phyloP scores from a whole-genome alignment of 2,113 vertebrate genomes.

The Rafetus swinhoei region DNA sequence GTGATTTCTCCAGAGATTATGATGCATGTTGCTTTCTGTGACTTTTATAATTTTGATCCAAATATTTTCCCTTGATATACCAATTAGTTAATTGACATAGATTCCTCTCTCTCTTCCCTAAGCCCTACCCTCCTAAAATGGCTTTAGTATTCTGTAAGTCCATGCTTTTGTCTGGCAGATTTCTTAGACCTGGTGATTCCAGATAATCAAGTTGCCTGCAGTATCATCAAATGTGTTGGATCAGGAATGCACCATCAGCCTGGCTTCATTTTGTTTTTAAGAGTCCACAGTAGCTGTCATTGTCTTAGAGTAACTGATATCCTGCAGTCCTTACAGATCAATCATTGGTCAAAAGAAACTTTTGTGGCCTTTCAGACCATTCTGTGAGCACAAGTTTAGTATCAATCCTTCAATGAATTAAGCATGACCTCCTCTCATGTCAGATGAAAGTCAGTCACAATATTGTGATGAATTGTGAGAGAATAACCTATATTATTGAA shows the following conservation, averaged over 20 bases:
- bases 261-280: background rate
- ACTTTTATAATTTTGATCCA: background rate
- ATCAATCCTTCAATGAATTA: background rate
- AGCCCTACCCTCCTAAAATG: background rate
- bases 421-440: fast-evolving
- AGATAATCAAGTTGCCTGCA: background rate
- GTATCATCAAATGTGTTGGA: background rate
- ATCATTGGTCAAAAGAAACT: background rate
- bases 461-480: background rate
- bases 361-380: background rate
- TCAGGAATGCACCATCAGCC: background rate
- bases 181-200: background rate
- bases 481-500: fast-evolving
- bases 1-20: background rate
- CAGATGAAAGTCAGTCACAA: background rate
- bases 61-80: background rate
- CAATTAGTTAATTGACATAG: background rate
- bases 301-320: fast-evolving
- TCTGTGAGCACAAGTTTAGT: background rate
- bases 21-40: background rate
- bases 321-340: fast-evolving
- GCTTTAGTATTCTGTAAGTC: background rate
- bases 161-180: background rate
- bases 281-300: background rate
- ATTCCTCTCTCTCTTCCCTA: background rate